Evolutionary conservation across 2,113 vertebrate genomes (phyloP).

Genomic region (Sceloporus tristichus): DNA sequence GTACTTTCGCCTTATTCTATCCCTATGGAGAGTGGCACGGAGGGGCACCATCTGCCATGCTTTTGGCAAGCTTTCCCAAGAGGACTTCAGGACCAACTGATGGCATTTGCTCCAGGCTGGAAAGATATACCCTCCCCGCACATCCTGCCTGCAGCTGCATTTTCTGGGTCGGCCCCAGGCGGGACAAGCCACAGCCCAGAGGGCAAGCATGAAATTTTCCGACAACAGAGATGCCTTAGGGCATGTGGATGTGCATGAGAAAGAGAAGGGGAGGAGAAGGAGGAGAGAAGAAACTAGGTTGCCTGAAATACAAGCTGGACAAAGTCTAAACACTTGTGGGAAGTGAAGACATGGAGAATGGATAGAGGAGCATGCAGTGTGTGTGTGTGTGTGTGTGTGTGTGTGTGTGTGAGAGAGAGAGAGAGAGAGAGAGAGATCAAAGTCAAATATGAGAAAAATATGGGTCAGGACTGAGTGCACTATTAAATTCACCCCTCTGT

Average conservation of each 20-base stretch:
- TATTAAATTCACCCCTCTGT: neutral
- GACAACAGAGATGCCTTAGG: neutral
- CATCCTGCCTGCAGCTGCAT: neutral
- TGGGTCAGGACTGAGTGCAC: neutral
- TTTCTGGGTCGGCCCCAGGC: conserved; percentile 17
- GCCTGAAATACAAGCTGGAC: neutral
- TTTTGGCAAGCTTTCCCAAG: neutral
- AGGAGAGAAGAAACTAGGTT: conserved; percentile 18
- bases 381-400: neutral
- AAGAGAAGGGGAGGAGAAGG: neutral
- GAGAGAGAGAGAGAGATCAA: neutral
- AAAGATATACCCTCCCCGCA: neutral
- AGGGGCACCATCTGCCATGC: conserved; percentile 3
- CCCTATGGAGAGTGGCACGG: neutral
- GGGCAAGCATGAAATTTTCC: conserved; percentile 6
- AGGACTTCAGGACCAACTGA: neutral
- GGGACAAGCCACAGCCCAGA: conserved; percentile 6
- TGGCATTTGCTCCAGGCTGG: neutral
- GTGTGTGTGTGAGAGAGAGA: too few species aligned
- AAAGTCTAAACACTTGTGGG: neutral
- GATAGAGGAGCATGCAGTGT: neutral
- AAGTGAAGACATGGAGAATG: neutral
- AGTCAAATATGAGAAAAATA: neutral
- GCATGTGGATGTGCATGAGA: neutral
- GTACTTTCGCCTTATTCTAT: neutral